Conservation (phyloP, 64 coral and sea anemone species). For the Catalaphyllia jardinei region DNA sequence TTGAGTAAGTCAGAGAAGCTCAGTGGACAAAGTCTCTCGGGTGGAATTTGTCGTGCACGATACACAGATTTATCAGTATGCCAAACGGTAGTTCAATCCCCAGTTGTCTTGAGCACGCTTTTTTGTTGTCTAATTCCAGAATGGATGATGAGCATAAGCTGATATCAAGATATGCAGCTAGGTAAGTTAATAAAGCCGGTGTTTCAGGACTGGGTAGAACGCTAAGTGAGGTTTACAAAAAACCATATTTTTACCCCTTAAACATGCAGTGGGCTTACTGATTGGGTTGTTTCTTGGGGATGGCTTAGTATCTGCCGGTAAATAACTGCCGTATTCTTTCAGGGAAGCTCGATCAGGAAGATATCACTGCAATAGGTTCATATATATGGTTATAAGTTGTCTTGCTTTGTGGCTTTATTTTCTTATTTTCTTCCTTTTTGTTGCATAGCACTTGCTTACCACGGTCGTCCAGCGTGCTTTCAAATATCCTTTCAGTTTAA, state of each 20-base stretch:
- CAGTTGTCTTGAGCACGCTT: background rate
- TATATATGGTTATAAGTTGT: background rate
- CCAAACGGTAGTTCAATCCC: constrained; percentile 16
- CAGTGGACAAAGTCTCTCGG: too few species aligned
- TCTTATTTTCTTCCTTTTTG: background rate
- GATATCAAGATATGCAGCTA: constrained; percentile 93
- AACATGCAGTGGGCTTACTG: background rate
- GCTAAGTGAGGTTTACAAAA: constrained; percentile 16
- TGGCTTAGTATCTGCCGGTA: background rate
- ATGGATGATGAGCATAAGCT: constrained; percentile 99
- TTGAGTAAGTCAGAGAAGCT: constrained; percentile 13
- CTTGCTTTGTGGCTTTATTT: background rate
- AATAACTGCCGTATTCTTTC: background rate
- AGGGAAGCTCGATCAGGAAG: background rate
- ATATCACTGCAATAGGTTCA: background rate
- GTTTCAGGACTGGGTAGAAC: constrained; percentile 5
- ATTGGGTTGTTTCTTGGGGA: background rate
- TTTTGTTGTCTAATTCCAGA: constrained; percentile 65
- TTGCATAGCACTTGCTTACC: background rate
- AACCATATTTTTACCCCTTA: background rate
- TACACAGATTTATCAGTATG: constrained; percentile 9
- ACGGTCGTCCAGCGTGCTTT: too few species aligned
- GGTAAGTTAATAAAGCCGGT: constrained; percentile 63
- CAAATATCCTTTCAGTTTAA: too few species aligned
- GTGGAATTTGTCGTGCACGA: background rate